phyloP scores from a whole-genome alignment of 2,797 vertebrate genomes.

The Etheostoma perlongum region DNA sequence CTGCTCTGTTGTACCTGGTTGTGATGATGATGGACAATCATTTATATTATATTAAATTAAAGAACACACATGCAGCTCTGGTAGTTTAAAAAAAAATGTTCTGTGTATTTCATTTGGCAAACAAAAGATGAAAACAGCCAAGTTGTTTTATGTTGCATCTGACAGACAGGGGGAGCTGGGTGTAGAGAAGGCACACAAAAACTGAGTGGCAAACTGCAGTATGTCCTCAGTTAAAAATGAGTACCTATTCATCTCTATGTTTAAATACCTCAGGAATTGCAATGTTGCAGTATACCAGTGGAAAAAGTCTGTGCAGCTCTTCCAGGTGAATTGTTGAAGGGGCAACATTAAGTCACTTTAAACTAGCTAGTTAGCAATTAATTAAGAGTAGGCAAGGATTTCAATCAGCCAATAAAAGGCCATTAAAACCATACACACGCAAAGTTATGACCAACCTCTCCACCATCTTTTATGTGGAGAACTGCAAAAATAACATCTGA shows the following conservation, averaged over 20 bases:
- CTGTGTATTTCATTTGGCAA: slow-evolving; percentile 61
- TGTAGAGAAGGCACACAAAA: slow-evolving; percentile 67
- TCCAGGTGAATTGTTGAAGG: slow-evolving; percentile 1
- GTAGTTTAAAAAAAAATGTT: slow-evolving; percentile 30
- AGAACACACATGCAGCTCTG: slow-evolving; percentile 23
- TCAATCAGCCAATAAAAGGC: slow-evolving; percentile 11
- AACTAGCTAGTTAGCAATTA: slow-evolving; percentile 7
- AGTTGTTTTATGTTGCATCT: slow-evolving; percentile 42
- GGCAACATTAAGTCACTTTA: not conserved
- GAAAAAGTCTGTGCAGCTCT: slow-evolving; percentile 6
- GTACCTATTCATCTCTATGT: slow-evolving; percentile 3
- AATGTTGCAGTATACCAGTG: not conserved
- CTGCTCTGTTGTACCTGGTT: slow-evolving; percentile 8
- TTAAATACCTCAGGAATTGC: slow-evolving; percentile 2
- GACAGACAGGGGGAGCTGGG: slow-evolving; percentile 45
- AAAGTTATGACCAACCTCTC: not conserved
- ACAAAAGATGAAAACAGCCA: slow-evolving; percentile 58
- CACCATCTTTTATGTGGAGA: slow-evolving; percentile 4
- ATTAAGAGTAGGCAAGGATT: slow-evolving; percentile 3
- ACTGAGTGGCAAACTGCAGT: slow-evolving; percentile 25
- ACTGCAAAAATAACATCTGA: slow-evolving; percentile 22
- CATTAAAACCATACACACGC: not conserved
- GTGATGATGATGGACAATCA: slow-evolving; percentile 16
- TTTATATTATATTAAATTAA: slow-evolving; percentile 2
- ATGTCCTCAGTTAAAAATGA: slow-evolving; percentile 19